Conservation (phyloP, 2,888 invertebrate genomes). For the Euclidia mi region DNA sequence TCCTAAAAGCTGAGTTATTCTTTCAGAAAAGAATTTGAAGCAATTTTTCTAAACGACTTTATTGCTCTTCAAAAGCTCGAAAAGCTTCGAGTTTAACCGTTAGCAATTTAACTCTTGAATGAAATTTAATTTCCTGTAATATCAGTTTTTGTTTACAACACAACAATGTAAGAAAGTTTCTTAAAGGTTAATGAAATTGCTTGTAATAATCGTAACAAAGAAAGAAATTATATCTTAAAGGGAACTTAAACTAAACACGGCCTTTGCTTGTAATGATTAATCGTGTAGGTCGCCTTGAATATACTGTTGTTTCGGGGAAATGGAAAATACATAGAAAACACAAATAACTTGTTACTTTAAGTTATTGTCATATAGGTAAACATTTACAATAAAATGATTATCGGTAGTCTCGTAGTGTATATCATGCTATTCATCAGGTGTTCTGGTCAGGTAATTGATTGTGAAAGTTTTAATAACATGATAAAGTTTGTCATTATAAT, state of each 20-base stretch:
- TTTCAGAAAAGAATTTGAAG: too few relatives aligned
- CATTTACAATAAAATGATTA: too few relatives aligned
- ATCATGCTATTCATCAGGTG: not conserved
- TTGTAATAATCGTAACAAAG: conserved; percentile 53
- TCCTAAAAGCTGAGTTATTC: too few relatives aligned
- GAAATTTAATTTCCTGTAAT: conserved; percentile 50
- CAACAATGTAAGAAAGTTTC: conserved; percentile 44
- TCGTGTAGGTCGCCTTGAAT: conserved; percentile 61
- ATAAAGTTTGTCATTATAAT: too few relatives aligned
- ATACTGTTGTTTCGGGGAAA: conserved; percentile 41
- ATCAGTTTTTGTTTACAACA: conserved; percentile 35
- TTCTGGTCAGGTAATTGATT: too few relatives aligned
- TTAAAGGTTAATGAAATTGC: conserved; percentile 39
- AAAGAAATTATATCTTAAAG: conserved; percentile 63
- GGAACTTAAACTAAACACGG: conserved; percentile 61
- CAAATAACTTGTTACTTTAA: conserved; percentile 55
- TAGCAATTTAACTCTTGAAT: conserved; percentile 30
- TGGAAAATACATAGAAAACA: conserved; percentile 60
- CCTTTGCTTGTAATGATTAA: conserved; percentile 67
- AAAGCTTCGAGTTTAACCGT: conserved; percentile 33
- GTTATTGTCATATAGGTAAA: conserved; percentile 48
- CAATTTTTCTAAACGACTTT: too few relatives aligned
- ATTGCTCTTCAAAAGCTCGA: too few relatives aligned
- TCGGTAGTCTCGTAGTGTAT: too few relatives aligned
- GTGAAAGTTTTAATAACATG: too few relatives aligned